Evolutionary conservation across 2,113 vertebrate genomes (phyloP).

Genomic region (Eptesicus fuscus): DNA sequence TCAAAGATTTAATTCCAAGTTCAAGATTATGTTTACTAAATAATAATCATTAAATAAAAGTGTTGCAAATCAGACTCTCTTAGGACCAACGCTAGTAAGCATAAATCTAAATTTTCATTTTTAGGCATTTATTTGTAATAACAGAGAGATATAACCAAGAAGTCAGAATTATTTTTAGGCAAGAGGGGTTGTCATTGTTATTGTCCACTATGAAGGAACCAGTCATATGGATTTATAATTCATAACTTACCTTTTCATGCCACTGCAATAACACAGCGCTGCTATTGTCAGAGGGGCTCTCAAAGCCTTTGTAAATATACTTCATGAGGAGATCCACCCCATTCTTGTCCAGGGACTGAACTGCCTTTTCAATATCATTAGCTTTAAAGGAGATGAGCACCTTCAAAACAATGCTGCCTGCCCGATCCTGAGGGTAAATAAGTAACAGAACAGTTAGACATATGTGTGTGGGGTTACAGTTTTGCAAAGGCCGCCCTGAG

Average conservation of each 20-base stretch:
- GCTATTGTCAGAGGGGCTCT: slow-evolving; percentile 97
- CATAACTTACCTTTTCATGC: slow-evolving; percentile 93
- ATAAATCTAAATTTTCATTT: not conserved
- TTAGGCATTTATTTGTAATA: not conserved
- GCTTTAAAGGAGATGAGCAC: slow-evolving; percentile 97
- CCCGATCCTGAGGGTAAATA: slow-evolving; percentile 88
- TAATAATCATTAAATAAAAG: not conserved
- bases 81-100: not conserved
- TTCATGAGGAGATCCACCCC: slow-evolving; percentile 97
- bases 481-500: not conserved
- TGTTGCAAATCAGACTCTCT: not conserved
- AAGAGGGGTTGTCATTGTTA: fast-evolving
- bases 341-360: slow-evolving; percentile 95
- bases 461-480: not conserved
- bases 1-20: not conserved
- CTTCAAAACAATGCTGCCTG: slow-evolving; percentile 94
- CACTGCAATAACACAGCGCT: slow-evolving; percentile 96
- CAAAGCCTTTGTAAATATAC: slow-evolving; percentile 99
- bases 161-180: not conserved
- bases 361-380: slow-evolving; percentile 95
- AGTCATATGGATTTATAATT: not conserved
- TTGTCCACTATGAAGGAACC: not conserved
- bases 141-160: not conserved
- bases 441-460: not conserved
- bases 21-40: not conserved